Evolutionary conservation across 1,140 invertebrate species (phyloP).

Genomic region (Megalonaias nervosa): DNA sequence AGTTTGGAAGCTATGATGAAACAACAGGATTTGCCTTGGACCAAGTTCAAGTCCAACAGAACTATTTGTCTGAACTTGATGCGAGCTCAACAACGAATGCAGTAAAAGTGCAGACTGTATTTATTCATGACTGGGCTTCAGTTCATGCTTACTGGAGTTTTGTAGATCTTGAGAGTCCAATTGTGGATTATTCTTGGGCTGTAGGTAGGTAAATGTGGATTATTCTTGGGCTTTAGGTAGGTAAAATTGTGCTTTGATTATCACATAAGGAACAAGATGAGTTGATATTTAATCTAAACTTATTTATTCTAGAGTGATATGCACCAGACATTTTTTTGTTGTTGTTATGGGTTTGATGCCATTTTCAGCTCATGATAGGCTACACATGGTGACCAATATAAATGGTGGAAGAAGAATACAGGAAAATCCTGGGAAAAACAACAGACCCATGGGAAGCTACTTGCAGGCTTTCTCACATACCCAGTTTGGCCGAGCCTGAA

Average conservation of each 20-base stretch:
- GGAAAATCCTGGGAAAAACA: no score
- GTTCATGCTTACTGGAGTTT: slow-evolving; percentile 38
- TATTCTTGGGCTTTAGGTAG: slow-evolving; percentile 42
- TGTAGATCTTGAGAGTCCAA: slow-evolving; percentile 32
- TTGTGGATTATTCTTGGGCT: slow-evolving; percentile 42
- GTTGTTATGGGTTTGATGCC: no score
- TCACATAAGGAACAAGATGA: no score
- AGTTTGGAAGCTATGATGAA: neutral
- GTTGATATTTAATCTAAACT: no score
- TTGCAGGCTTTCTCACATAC: no score
- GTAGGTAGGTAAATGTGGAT: slow-evolving; percentile 29
- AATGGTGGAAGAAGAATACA: no score
- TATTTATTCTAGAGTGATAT: no score
- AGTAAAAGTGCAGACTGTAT: slow-evolving; percentile 16
- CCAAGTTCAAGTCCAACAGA: slow-evolving; percentile 10
- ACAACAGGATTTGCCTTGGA: slow-evolving; percentile 17
- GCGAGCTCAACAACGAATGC: neutral
- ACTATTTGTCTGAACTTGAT: neutral
- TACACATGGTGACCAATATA: no score
- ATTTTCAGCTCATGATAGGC: no score
- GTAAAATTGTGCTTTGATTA: neutral
- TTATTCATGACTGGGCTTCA: slow-evolving; percentile 35
- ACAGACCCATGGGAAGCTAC: no score
- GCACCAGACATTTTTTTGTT: no score
- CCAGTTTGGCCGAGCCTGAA: no score